phyloP scores from a whole-genome alignment of 2,797 vertebrate species.

The Parauchenoglanis punctatus region DNA sequence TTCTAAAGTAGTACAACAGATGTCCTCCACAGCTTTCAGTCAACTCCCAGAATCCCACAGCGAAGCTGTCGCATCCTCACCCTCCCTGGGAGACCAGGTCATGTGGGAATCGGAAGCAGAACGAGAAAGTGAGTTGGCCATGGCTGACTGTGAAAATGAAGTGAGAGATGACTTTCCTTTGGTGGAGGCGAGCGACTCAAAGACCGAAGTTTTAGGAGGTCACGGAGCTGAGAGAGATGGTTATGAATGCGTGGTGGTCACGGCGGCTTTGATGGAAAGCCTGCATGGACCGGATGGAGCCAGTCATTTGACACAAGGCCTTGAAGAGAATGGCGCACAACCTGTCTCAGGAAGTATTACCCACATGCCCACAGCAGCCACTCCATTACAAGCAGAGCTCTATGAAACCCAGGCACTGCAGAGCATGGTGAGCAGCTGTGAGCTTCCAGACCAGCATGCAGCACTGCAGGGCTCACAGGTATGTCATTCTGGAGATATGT shows the following conservation, averaged over 20 bases:
- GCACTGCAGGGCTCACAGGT: conserved; percentile 85
- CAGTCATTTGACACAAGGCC: not conserved
- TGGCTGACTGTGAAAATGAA: conserved; percentile 42
- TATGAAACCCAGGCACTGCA: conserved; percentile 81
- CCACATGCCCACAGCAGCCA: conserved; percentile 43
- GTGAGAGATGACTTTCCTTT: conserved; percentile 39
- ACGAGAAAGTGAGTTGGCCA: conserved; percentile 50
- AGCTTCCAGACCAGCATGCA: conserved; percentile 75
- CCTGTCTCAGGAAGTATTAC: conserved; percentile 46
- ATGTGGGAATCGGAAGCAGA: conserved; percentile 74
- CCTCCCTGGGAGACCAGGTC: conserved; percentile 51
- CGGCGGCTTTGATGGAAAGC: conserved; percentile 58
- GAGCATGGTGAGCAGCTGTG: conserved; percentile 77
- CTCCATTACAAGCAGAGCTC: conserved; percentile 66
- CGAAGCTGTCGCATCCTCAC: conserved; percentile 38
- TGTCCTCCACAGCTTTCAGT: conserved; percentile 39
- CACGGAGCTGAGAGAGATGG: conserved; percentile 33
- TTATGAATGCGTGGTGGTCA: conserved; percentile 67
- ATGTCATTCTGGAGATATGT: not conserved
- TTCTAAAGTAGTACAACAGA: conserved; percentile 31
- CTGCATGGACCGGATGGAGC: conserved; percentile 51
- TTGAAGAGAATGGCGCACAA: conserved; percentile 58
- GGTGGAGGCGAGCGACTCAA: conserved; percentile 56
- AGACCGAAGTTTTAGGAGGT: conserved; percentile 29
- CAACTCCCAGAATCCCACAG: conserved; percentile 55